A percentile compares a stretch with the other conserved stretches of the same genome.
phyloP scores from a whole-genome alignment of 2,888 invertebrate genomes.

The Nephrotoma guestfalica region DNA sequence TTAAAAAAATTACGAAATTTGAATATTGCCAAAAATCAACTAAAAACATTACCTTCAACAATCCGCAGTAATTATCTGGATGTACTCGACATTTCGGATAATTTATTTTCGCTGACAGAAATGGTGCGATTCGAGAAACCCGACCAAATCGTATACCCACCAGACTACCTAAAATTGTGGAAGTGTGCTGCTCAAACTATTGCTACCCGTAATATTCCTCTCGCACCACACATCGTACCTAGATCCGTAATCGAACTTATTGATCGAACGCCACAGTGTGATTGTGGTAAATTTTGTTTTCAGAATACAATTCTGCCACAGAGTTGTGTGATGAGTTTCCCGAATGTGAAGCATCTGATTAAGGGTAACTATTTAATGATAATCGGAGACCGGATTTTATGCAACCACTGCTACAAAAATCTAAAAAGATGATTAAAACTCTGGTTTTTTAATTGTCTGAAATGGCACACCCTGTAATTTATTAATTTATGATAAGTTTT shows the following conservation, averaged over 20 bases:
- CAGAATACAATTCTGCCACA: slow-evolving; percentile 19
- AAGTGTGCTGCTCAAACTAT: slow-evolving; percentile 21
- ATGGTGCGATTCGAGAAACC: neutral
- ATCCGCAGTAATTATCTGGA: neutral
- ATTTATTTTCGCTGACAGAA: neutral
- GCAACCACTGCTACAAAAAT: neutral
- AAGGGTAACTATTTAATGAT: neutral
- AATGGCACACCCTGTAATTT: neutral
- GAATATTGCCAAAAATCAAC: slow-evolving; percentile 3
- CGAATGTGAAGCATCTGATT: slow-evolving; percentile 24
- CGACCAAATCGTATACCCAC: neutral
- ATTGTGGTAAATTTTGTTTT: slow-evolving; percentile 26
- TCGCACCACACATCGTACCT: slow-evolving; percentile 19
- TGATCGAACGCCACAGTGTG: slow-evolving; percentile 24
- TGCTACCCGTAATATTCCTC: slow-evolving; percentile 13
- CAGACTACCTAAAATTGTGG: slow-evolving; percentile 19
- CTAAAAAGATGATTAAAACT: neutral
- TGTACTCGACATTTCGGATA: slow-evolving; percentile 4
- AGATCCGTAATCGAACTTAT: slow-evolving; percentile 24
- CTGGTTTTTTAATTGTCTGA: neutral
- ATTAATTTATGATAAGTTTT: neutral
- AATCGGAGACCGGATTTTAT: neutral
- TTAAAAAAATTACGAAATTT: slow-evolving; percentile 21
- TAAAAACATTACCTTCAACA: slow-evolving; percentile 6
- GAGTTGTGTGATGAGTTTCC: slow-evolving; percentile 22